A percentile compares a stretch with the other conserved stretches of the same genome.
Conservation (phyloP, 2,113 vertebrate species). For the Laticauda colubrina region DNA sequence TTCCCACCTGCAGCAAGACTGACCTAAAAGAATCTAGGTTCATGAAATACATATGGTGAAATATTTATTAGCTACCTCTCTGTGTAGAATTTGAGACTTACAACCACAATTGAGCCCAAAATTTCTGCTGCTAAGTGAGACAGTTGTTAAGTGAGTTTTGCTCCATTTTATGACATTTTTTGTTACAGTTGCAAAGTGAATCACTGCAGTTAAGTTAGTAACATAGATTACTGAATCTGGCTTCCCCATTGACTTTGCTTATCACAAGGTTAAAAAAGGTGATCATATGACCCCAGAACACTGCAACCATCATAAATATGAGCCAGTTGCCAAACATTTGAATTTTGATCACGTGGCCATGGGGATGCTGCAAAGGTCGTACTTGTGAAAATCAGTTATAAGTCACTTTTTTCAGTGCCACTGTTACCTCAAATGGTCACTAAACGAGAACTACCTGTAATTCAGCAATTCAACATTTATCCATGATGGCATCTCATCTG, state of each 20-base stretch:
- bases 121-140: neutral
- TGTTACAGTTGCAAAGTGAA: neutral
- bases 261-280: neutral
- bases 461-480: neutral
- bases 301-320: neutral
- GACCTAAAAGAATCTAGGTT: neutral
- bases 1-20: neutral
- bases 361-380: neutral
- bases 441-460: neutral
- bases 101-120: neutral
- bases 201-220: neutral
- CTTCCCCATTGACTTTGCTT: neutral
- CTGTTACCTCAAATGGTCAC: neutral
- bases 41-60: neutral
- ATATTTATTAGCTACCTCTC: neutral
- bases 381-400: neutral
- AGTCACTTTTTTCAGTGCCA: neutral
- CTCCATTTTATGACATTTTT: neutral
- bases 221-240: neutral
- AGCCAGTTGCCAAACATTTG: neutral
- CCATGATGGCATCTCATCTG: neutral
- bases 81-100: neutral
- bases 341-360: neutral
- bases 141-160: neutral
- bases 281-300: neutral